These are phyloP conservation scores for Neodiprion pinetum DNA, from an alignment of 1,140 invertebrate species.

Conservation along the genomic window DNA sequence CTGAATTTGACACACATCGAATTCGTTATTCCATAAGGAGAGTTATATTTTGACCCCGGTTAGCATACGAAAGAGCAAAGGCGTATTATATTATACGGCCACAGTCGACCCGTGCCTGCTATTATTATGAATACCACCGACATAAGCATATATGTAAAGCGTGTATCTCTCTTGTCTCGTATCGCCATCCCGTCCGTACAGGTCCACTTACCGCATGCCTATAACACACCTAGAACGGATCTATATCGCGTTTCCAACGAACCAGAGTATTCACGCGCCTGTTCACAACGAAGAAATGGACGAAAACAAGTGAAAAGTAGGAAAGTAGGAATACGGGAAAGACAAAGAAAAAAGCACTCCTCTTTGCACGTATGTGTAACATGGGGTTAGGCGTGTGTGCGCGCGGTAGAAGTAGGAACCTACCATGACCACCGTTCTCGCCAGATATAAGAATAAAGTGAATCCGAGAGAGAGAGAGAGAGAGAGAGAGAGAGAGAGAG, in stretches of 20 bases:
- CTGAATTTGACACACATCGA: constrained; percentile 7
- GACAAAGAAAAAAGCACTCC: neutral
- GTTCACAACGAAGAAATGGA: neutral
- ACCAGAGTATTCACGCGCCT: neutral
- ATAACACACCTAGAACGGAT: neutral
- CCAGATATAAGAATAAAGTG: neutral
- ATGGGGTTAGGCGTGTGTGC: neutral
- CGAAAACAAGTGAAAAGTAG: neutral
- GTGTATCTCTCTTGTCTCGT: neutral
- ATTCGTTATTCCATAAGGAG: constrained; percentile 18
- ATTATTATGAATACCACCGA: constrained; percentile 50
- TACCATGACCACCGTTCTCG: neutral
- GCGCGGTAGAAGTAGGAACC: neutral
- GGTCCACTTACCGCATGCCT: neutral
- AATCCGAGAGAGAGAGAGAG: constrained; percentile 14
- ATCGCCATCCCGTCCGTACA: neutral
- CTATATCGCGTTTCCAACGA: neutral
- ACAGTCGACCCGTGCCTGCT: constrained; percentile 30
- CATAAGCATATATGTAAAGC: constrained; percentile 47
- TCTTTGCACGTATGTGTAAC: neutral
- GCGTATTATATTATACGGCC: constrained; percentile 47
- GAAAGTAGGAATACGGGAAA: neutral
- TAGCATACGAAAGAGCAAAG: constrained; percentile 51
- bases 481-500: constrained; percentile 12
- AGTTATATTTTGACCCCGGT: constrained; percentile 56